Percentiles rank a stretch among this genome's conserved stretches.
Evolutionary conservation across 1,140 invertebrate species (phyloP).

Genomic region (Drosophila triauraria): DNA sequence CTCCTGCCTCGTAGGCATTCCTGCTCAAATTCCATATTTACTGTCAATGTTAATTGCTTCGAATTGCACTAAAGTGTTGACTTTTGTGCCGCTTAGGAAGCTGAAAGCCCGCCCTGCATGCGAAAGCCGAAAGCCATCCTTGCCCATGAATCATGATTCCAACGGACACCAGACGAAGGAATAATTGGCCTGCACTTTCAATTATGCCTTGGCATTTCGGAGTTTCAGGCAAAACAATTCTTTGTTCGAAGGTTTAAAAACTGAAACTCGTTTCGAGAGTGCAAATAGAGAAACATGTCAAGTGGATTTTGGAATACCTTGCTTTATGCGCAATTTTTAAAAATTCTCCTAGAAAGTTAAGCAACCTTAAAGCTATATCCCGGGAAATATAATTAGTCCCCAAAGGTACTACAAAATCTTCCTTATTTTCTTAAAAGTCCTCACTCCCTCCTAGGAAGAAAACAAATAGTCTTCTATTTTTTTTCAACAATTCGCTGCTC

Average conservation of each 20-base stretch:
- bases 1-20: conserved; percentile 73
- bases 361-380: not conserved
- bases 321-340: not conserved
- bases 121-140: conserved; percentile 18
- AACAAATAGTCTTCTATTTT: conserved; percentile 26
- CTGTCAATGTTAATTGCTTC: conserved; percentile 79
- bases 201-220: conserved; percentile 29
- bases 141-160: conserved; percentile 27
- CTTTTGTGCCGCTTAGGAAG: conserved; percentile 72
- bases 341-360: not conserved
- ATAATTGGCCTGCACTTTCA: conserved; percentile 38
- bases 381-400: not conserved
- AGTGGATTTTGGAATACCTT: not conserved
- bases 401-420: too few species aligned
- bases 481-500: conserved; percentile 17
- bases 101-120: conserved; percentile 59
- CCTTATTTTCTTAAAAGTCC: too few species aligned
- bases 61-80: conserved; percentile 81
- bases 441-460: conserved; percentile 1
- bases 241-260: not conserved
- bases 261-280: not conserved
- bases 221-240: not conserved
- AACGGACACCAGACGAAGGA: not conserved
- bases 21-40: conserved; percentile 80
- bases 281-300: not conserved